Evolutionary conservation across 2,888 invertebrate species (phyloP).

Genomic region (Euplagia quadripunctaria): DNA sequence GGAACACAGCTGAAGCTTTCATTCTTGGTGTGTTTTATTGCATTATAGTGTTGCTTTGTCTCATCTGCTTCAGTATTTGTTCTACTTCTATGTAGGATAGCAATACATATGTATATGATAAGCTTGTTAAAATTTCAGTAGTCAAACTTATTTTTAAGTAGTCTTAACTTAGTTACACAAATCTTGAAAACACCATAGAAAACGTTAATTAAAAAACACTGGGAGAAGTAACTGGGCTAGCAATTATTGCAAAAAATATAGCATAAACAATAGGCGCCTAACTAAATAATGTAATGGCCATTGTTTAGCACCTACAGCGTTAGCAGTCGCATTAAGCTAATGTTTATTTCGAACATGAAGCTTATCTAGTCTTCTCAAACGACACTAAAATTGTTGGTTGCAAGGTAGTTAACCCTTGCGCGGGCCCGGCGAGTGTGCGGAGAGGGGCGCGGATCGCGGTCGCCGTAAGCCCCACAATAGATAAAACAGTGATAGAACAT

Average conservation of each 20-base stretch:
- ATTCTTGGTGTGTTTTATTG: conserved; percentile 14
- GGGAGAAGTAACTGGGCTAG: background rate
- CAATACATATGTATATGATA: background rate
- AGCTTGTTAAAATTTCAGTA: background rate
- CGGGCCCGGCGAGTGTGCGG: conserved; percentile 61
- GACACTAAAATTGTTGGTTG: conserved; percentile 82
- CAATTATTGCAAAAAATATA: conserved; percentile 35
- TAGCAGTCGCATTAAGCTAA: conserved; percentile 77
- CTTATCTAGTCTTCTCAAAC: conserved; percentile 84
- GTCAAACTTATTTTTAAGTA: background rate
- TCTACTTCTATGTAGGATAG: background rate
- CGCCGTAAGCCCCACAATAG: conserved; percentile 84
- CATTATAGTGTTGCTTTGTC: background rate
- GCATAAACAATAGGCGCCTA: conserved; percentile 46
- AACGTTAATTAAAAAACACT: conserved; percentile 8
- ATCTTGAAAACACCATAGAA: background rate
- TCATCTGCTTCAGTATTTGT: background rate
- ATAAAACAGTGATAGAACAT: conserved; percentile 89
- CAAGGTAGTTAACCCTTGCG: conserved; percentile 85
- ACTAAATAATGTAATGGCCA: conserved; percentile 56
- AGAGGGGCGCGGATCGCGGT: conserved; percentile 68
- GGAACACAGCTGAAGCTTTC: conserved; percentile 18
- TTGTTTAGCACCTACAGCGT: conserved; percentile 74
- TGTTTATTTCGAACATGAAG: conserved; percentile 81
- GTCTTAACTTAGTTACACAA: background rate